These are phyloP conservation scores for Pasiphila rectangulata DNA, from an alignment of 2,888 invertebrate species.

Conservation along the genomic window DNA sequence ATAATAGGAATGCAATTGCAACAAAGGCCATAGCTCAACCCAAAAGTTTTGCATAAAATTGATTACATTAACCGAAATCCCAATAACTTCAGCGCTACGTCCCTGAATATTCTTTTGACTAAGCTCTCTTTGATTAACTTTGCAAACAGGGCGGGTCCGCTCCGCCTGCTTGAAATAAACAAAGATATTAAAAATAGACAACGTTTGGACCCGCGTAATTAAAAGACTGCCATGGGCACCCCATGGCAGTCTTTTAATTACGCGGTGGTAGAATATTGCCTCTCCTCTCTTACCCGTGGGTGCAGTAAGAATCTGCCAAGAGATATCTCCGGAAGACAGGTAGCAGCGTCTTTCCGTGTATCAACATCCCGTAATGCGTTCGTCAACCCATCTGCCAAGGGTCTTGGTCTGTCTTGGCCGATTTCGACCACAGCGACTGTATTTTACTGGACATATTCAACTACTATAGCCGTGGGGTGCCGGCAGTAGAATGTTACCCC, in stretches of 20 bases:
- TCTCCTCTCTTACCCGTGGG: no score
- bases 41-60: constrained; percentile 59
- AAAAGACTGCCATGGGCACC: not conserved
- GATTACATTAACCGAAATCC: constrained; percentile 53
- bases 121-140: constrained; percentile 46
- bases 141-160: constrained; percentile 22
- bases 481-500: no score
- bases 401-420: no score
- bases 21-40: constrained; percentile 34
- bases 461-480: no score
- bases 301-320: no score
- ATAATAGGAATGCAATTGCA: constrained; percentile 17
- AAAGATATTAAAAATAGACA: constrained; percentile 13
- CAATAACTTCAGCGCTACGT: constrained; percentile 37
- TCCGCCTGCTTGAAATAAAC: constrained; percentile 17
- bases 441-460: no score
- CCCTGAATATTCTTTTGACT: constrained; percentile 51
- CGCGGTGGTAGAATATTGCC: not conserved
- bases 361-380: no score
- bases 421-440: no score
- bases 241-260: not conserved
- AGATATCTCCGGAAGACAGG: no score
- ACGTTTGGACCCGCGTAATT: not conserved
- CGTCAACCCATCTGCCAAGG: no score
- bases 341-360: no score